phyloP scores from a whole-genome alignment of 2,113 vertebrate genomes.

The Pseudorhombus dupliciocellatus region DNA sequence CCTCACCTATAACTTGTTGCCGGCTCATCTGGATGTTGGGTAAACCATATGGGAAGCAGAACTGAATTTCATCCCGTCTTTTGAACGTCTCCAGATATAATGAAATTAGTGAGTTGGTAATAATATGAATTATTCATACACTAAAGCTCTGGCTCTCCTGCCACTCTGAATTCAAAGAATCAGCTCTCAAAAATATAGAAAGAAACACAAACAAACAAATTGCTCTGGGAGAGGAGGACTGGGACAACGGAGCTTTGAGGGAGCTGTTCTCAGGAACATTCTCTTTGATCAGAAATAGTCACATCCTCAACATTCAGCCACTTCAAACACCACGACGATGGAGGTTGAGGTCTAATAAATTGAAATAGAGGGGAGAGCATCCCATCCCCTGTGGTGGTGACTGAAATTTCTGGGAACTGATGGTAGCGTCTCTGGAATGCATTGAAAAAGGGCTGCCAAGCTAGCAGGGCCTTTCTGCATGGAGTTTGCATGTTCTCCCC shows the following conservation, averaged over 20 bases:
- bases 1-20: conserved; percentile 30
- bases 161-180: conserved; percentile 54
- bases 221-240: conserved; percentile 24
- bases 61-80: conserved; percentile 27
- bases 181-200: conserved; percentile 31
- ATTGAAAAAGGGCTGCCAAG: conserved; percentile 28
- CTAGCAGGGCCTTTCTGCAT: too few species aligned
- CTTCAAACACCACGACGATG: conserved; percentile 55
- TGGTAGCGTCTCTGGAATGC: conserved; percentile 36
- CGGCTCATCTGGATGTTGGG: conserved; percentile 22
- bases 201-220: conserved; percentile 57
- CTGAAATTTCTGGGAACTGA: conserved; percentile 53
- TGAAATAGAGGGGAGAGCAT: conserved; percentile 43
- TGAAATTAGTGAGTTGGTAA: conserved; percentile 48
- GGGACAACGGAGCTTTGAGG: conserved; percentile 21
- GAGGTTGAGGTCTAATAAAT: conserved; percentile 62
- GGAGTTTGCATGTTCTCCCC: too few species aligned
- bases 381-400: conserved; percentile 37
- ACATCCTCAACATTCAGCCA: conserved; percentile 30
- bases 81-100: conserved; percentile 36
- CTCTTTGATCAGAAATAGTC: conserved; percentile 55
- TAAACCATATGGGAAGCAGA: conserved; percentile 41
- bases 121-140: conserved; percentile 59
- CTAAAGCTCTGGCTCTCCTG: conserved; percentile 38
- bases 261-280: conserved; percentile 42